Conservation (phyloP, 1,140 invertebrate genomes). For the Thaumatotibia leucotreta region DNA sequence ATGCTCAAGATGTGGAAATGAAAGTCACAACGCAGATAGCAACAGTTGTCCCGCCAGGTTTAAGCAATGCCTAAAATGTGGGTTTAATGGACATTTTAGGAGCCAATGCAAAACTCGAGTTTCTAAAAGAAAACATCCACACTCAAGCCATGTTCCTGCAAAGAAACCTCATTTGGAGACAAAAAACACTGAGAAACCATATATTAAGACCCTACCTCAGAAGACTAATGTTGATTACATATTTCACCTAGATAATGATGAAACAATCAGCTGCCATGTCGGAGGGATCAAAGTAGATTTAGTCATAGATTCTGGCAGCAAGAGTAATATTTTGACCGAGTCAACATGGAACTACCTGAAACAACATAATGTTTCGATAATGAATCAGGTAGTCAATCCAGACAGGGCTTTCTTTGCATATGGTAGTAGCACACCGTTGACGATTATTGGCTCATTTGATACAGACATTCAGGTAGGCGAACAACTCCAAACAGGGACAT, state of each 20-base stretch:
- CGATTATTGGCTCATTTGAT: too few species aligned
- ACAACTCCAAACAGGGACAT: too few species aligned
- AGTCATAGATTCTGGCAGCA: conserved; percentile 25
- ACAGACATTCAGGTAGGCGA: too few species aligned
- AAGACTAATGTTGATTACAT: conserved; percentile 21
- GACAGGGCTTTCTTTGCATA: too few species aligned
- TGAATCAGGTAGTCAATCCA: conserved; percentile 18
- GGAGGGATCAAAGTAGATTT: conserved; percentile 21
- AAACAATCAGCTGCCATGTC: conserved; percentile 3
- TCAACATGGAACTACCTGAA: conserved; percentile 18
- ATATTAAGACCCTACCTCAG: not conserved
- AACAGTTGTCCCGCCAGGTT: not conserved
- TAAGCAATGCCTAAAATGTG: not conserved
- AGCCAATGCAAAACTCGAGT: not conserved
- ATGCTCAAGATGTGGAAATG: not conserved
- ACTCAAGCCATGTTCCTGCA: not conserved
- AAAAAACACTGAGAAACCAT: not conserved
- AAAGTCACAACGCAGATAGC: not conserved
- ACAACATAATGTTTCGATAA: not conserved
- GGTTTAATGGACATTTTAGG: not conserved
- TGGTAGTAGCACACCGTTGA: too few species aligned
- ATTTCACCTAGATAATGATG: conserved; percentile 18
- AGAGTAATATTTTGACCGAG: conserved; percentile 18
- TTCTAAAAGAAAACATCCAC: not conserved
- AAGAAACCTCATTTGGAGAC: too few species aligned